Base-by-base conservation (phyloP, 2,113 vertebrate genomes). In the Dicerorhinus sumatrensis region DNA sequence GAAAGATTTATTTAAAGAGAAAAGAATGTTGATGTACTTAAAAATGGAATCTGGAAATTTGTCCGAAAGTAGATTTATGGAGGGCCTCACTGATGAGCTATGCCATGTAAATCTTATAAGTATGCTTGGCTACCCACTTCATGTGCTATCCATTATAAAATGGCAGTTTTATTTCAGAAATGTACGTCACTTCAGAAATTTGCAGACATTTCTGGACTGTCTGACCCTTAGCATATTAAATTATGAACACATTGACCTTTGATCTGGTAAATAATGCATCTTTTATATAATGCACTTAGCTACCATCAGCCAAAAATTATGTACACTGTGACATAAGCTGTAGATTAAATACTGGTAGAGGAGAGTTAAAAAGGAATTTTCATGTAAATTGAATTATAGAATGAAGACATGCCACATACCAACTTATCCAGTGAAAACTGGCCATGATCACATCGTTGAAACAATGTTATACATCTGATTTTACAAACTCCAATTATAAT, bases 171-270 rank as follows among this genome's bases (percentile, higher is more conserved):
- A 92, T 98, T 98, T 98, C 39, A 98, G 97, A 98, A 91, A 56
- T 72, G 51, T 67, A 77, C 67, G 86, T 98, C 96, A 98, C 48
- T 97, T 97, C 77, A 97, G 92, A 99, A 98, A 98, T 94, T 97
- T 81, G 82, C 96, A 98, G 96, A 94, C 84, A 98, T 98, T 98
- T 98, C 0, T 0, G 95, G 96, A 98, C 95, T 85, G 77, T 96
- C 91, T 97, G 94, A 98, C 94, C 96, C 85, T 87, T 95, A 91
- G 62, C 98, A 97, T 92, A 98, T 51, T 98, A 98, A 98, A 98
- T 98, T 95, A 97, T 95, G 97, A 98, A 93, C 70, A 96, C 90
- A 97, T 69, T 98, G 96, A 97, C 91, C 97, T 98, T 89, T 98
- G 89, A 76, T 91, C 76, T 96, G 67, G 93, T 98, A 98, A 98